Conservation (phyloP, 2,888 invertebrate species). For the Pilophorus perplexus region DNA sequence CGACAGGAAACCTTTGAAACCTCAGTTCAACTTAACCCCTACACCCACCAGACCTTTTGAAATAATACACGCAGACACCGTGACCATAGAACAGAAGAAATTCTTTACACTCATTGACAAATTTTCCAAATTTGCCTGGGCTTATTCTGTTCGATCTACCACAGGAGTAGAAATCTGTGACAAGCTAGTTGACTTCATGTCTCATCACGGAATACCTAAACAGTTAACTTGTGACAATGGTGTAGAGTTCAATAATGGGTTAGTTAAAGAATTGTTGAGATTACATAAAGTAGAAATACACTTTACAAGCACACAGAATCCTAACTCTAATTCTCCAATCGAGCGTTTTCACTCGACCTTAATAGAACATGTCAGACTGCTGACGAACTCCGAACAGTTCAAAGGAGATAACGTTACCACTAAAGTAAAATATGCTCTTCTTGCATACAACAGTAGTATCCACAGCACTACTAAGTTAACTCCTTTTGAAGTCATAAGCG, state of each 20-base stretch:
- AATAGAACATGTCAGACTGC: conserved; percentile 30
- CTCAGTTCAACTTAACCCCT: not conserved
- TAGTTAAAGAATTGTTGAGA: conserved; percentile 32
- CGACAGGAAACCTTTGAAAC: not conserved
- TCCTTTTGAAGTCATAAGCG: conserved; percentile 29
- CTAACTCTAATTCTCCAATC: conserved; percentile 15
- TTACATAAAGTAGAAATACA: conserved; percentile 37
- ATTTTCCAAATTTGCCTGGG: conserved; percentile 33
- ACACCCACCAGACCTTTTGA: not conserved
- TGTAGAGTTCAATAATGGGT: conserved; percentile 12
- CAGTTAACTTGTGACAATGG: conserved; percentile 28
- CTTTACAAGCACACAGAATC: conserved; percentile 28
- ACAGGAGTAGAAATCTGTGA: not conserved
- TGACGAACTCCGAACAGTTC: conserved; percentile 15
- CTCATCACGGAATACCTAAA: conserved; percentile 34
- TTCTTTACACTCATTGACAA: conserved; percentile 27
- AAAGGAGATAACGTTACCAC: not conserved
- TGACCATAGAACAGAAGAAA: conserved; percentile 29
- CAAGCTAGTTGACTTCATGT: conserved; percentile 27
- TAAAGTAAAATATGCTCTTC: not conserved
- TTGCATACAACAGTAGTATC: conserved; percentile 19
- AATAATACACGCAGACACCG: not conserved
- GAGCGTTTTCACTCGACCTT: conserved; percentile 39
- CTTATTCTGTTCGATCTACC: conserved; percentile 1
- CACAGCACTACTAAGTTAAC: conserved; percentile 7